Evolutionary conservation across 2,888 invertebrate species (phyloP), one percentile per base, ranked within the genome.

Genomic region (Eupeodes latifasciatus): DNA sequence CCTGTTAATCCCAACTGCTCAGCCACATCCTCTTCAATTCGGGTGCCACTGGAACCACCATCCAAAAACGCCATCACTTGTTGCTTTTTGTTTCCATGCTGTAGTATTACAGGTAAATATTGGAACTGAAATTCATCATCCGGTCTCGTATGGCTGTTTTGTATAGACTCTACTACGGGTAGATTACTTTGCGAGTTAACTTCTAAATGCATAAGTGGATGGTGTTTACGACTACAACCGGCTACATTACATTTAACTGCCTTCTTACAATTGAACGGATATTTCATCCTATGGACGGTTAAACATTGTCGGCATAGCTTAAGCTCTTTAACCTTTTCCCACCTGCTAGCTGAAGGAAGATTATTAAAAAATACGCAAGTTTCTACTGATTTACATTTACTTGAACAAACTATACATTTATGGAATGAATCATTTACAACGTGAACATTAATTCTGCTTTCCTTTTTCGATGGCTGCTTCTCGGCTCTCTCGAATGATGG

Each of bases 231-330:
- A 16, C 44, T 64, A 64, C 62, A 64, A 44, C 62, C 62, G 40
- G n/a, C 44, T 44, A 64, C 44, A 44, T 64, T 64, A 16, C 16
- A 64, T 64, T 64, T 64, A 44, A 64, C 62, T 4, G 62, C 62
- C 40, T 64, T 64, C 44, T 44, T 64, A 64, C 62, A 64, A 44
- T 16, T 64, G 5, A 16, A 64, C 9, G 62, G 62, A 11, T 64
- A 64, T 44, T 64, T 64, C 62, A 64, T 64, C 40, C 62, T n/a
- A 64, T 64, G 62, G 62, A 10, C 44, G 16, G 62, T 64, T 44
- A 64, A 64, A 64, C 44, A 64, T 44, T 64, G 62, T 16, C 62
- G 62, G 44, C 62, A 64, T 64, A 64, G 44, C 16, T 64, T 64
- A n/a, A 64, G 16, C 44, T 64, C 62, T 11, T 64, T 64, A 10